Evolutionary conservation across 2,797 vertebrate genomes (phyloP).

Genomic region (Chrysolophus pictus): DNA sequence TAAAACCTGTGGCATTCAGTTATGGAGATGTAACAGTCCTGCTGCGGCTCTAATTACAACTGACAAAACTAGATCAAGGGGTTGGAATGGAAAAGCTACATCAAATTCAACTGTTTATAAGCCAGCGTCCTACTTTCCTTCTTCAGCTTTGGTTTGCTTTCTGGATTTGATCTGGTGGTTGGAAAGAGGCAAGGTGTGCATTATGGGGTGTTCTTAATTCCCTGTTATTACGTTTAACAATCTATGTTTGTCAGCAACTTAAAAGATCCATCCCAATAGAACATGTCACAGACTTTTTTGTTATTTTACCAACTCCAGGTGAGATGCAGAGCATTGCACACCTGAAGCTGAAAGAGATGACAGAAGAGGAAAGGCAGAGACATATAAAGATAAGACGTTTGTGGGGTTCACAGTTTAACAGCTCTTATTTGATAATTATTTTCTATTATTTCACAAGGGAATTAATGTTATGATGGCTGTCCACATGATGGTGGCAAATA

Average conservation of each 20-base stretch:
- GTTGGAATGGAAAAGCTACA: background rate
- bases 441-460: background rate
- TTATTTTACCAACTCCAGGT: background rate
- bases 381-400: rapidly evolving
- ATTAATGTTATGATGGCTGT: background rate
- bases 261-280: background rate
- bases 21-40: background rate
- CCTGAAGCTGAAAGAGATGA: background rate
- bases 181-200: background rate
- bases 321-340: rapidly evolving
- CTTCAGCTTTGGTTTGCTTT: background rate
- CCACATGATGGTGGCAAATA: background rate
- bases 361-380: background rate
- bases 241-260: background rate
- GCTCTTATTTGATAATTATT: background rate
- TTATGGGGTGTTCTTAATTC: background rate
- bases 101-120: background rate
- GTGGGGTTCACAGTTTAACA: background rate
- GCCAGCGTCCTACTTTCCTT: background rate
- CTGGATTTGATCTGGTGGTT: background rate
- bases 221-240: background rate
- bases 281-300: background rate
- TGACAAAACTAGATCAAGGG: background rate
- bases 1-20: background rate
- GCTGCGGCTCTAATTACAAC: background rate